phyloP scores from a whole-genome alignment of 2,113 vertebrate species.

The Rhizomys pruinosus region DNA sequence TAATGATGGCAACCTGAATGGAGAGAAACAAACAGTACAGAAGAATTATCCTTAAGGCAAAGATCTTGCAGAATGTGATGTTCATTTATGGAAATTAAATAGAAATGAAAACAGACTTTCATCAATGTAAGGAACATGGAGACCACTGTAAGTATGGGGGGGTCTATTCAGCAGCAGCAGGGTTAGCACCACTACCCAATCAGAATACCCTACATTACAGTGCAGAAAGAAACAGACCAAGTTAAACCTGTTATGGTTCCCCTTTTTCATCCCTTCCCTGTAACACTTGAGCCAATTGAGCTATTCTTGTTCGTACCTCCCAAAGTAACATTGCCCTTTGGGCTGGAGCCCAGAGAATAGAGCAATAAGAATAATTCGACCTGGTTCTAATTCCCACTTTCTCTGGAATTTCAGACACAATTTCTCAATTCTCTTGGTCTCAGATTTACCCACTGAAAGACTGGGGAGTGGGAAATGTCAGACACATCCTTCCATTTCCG shows the following conservation, averaged over 20 bases:
- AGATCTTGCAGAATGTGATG: not conserved
- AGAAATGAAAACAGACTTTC: not conserved
- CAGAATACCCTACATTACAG: not conserved
- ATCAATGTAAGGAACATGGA: not conserved
- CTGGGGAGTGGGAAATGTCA: not conserved
- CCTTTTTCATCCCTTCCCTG: not conserved
- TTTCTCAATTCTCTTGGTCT: not conserved
- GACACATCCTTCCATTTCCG: not conserved
- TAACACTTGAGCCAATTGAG: not conserved
- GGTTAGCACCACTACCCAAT: not conserved
- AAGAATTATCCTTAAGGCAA: not conserved
- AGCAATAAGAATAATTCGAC: not conserved
- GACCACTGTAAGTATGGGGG: too few relatives aligned
- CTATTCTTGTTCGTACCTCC: not conserved
- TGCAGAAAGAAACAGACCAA: not conserved
- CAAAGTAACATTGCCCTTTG: not conserved
- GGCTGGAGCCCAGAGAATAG: not conserved
- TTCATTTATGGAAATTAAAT: not conserved
- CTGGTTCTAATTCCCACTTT: not conserved
- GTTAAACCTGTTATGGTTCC: not conserved
- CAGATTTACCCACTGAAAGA: not conserved
- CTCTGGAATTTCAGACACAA: not conserved
- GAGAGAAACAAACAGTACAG: too few relatives aligned
- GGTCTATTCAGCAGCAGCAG: too few relatives aligned
- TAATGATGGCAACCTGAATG: slow-evolving; percentile 70